A percentile compares a stretch with the other conserved stretches of the same genome.
Evolutionary conservation across 2,888 invertebrate genomes (phyloP).

Genomic region (Steinernema hermaphroditum): DNA sequence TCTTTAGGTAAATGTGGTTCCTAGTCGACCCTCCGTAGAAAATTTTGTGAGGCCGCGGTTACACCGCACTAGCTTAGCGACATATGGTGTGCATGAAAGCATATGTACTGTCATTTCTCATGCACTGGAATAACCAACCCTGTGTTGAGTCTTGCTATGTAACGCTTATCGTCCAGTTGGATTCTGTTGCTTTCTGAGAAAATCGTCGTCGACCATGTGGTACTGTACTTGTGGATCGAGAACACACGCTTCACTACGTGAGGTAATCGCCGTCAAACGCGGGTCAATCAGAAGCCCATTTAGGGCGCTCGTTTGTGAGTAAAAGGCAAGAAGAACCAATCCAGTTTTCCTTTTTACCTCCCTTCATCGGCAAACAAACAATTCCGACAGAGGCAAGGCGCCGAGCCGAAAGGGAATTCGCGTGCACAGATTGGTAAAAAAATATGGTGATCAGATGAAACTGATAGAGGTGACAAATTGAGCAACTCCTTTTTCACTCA

Average conservation of each 20-base stretch:
- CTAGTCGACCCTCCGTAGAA: too few species aligned
- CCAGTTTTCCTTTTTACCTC: slow-evolving; percentile 14
- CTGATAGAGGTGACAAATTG: neutral
- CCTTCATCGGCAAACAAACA: slow-evolving; percentile 19
- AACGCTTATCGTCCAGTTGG: too few species aligned
- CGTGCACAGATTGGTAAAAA: neutral
- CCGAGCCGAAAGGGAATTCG: slow-evolving; percentile 10
- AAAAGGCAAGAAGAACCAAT: slow-evolving; percentile 16
- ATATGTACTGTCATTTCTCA: too few species aligned
- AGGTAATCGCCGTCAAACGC: neutral
- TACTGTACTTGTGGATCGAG: too few species aligned
- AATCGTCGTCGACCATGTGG: too few species aligned
- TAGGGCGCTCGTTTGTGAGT: neutral
- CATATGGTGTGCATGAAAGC: too few species aligned
- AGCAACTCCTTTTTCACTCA: slow-evolving; percentile 2
- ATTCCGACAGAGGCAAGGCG: slow-evolving; percentile 8
- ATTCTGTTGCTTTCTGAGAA: too few species aligned
- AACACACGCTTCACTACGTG: neutral
- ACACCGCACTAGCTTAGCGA: too few species aligned
- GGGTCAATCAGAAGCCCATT: slow-evolving; percentile 20
- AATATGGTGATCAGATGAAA: slow-evolving; percentile 1
- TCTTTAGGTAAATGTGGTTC: too few species aligned
- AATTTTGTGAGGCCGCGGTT: too few species aligned
- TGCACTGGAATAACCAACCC: too few species aligned
- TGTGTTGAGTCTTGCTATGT: too few species aligned